Base-by-base conservation (phyloP, 2,888 invertebrate genomes). In the Leptopilina myrica region DNA sequence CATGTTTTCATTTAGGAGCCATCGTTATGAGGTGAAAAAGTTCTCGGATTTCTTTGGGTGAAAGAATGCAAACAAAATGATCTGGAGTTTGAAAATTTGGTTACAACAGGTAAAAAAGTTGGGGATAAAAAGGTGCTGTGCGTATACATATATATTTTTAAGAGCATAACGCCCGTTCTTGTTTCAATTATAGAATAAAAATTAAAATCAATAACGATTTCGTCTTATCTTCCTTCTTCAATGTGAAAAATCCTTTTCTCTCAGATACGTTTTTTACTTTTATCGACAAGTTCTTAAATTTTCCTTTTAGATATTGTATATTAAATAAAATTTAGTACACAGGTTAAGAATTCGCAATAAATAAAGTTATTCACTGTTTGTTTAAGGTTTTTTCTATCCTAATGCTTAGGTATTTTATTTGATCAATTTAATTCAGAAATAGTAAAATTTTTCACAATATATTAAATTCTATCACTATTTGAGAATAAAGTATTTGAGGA, bases 141-240 rank as follows among this genome's bases (percentile, higher is more conserved):
- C 56, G 56, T 33, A 33, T 33, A 73, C 9, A 73, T 73, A 73
- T n/a, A 73, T 73, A 73, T 59, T 59, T 73, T 59, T 73, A 73
- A 73, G 56, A 56, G 69, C 49, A 8, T 20, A 56, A 53, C 56
- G 73, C 33, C 15, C 14, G 56, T 11, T 40, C n/a, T 56, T 9
- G n/a, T 11, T n/a, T 73, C 6, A 26, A 2, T n/a, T 73, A 33
- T 40, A 11, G 0, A 11, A 49, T 49, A 49, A 9, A 49, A 40
- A 73, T 15, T 59, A 59, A 73, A 73, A 73, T 73, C 73, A 73
- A 73, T 73, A 73, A 73, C 73, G 15, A 56, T 69, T 69, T 53
- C 69, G 33, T 49, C 69, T 49, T 53, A 14, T 26, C 26, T 53
- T 20, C 7, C 14, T 26, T 12, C 26, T 46, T 33, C 33, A 33